Conservation (phyloP, 1,140 invertebrate species). For the Lamellibrachia luymesi region DNA sequence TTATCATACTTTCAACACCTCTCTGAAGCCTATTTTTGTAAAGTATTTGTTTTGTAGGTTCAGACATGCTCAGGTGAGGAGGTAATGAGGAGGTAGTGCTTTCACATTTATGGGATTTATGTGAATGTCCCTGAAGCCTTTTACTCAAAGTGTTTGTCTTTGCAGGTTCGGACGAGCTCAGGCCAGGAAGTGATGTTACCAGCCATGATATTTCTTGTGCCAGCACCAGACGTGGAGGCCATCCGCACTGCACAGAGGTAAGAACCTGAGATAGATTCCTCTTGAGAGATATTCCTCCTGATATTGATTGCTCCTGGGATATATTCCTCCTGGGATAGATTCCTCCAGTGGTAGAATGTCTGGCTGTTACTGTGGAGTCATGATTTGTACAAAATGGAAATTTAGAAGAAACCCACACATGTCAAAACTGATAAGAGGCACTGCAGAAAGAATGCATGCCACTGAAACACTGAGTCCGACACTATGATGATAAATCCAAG, state of each 20-base stretch:
- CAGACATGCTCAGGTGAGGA: background rate
- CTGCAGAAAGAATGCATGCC: too few relatives aligned
- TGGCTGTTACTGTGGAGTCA: background rate
- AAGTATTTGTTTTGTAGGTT: background rate
- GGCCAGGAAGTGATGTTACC: conserved; percentile 7
- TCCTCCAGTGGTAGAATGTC: background rate
- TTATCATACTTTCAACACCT: background rate
- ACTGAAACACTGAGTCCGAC: too few relatives aligned
- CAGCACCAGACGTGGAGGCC: background rate
- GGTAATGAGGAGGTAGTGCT: background rate
- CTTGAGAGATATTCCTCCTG: too few relatives aligned
- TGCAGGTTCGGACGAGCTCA: background rate
- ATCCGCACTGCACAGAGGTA: background rate
- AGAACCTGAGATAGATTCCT: background rate
- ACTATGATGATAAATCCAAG: too few relatives aligned
- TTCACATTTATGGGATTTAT: background rate
- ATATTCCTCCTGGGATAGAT: background rate
- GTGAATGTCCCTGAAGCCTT: background rate
- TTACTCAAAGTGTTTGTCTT: conserved; percentile 3
- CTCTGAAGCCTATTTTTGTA: background rate
- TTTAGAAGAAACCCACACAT: too few relatives aligned
- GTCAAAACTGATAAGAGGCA: too few relatives aligned
- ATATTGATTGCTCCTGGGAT: too few relatives aligned
- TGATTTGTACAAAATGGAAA: too few relatives aligned
- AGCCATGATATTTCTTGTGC: conserved; percentile 12